Evolutionary conservation across 35 echinoderm and acorn worm species (phyloP), one percentile per base, ranked within the genome.

Genomic region (Holothuria glaberrima): DNA sequence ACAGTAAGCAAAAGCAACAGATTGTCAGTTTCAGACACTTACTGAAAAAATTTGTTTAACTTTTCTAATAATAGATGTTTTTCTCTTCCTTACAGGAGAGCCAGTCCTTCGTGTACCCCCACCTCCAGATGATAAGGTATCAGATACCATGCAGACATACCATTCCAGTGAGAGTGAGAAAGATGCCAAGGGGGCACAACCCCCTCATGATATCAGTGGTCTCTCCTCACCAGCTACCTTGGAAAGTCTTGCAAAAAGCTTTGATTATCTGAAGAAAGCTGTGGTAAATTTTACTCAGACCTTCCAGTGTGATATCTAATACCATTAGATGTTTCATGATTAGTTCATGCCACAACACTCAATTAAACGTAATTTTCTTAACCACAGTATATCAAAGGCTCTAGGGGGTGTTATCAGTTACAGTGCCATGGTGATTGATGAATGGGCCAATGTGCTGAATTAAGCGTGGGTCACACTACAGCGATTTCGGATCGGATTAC

Each of bases 251-350:
- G 87, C 71, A 35, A 99, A 95, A 84, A 94, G 93, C 46, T 99
- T 99, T 64, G 89, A 91, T 82, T 88, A 95, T 64, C 91, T 99
- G 52, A 94, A 93, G 86, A 99, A 93, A 86, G 95, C 95, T 71
- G 93, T 99, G 93, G 97, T 93, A 89, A 95, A 90, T 92, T 27
- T 19, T 52, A 21, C 0, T 30, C 24, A 44, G 7, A 41, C 18
- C 62, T 27, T 22, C 46, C 32, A 28, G n/a, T 88, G 91, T 22
- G 91, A 97, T 41, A 69, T 90, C 30, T 41, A 41, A 41, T 41
- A 41, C 36, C 36, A 41, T 41, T 41, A 41, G 36, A 41, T 41
- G 7, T 41, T 41, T 41, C 36, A 41, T 41, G 36, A 41, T 41
- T 41, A 41, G 36, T 7, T 41, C 36, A 41, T 41, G 36, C 36